phyloP scores from a whole-genome alignment of 2,888 invertebrate species.

The Tolmerus cingulatus region DNA sequence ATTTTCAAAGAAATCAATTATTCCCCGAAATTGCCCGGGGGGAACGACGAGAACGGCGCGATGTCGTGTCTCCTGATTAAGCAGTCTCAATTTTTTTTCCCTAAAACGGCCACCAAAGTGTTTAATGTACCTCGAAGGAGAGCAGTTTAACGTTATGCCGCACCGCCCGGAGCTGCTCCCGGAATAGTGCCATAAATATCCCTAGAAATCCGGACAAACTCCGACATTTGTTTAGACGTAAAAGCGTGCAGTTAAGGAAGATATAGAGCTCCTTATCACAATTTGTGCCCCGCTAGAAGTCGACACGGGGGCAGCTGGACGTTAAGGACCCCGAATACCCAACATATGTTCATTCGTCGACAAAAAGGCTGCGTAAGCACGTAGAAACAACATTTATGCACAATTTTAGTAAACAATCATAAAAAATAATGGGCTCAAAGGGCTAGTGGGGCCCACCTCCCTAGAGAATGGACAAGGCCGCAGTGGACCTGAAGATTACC shows the following conservation, averaged over 20 bases:
- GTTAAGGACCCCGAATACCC: background rate
- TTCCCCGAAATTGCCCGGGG: background rate
- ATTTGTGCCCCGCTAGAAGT: background rate
- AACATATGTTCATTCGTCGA: background rate
- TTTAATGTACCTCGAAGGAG: background rate
- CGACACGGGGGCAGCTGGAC: background rate
- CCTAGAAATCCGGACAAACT: conserved; percentile 2
- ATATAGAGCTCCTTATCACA: conserved; percentile 19
- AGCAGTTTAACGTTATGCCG: background rate
- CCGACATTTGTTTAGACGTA: conserved; percentile 10
- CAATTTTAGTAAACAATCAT: background rate
- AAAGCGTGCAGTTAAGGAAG: background rate
- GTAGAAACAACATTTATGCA: background rate
- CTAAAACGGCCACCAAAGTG: background rate
- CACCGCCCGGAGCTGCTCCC: background rate
- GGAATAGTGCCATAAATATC: background rate
- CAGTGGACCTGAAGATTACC: background rate
- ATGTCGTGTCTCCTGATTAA: background rate
- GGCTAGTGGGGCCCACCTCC: background rate
- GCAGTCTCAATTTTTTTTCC: background rate
- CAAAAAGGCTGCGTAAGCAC: background rate
- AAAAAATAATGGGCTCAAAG: background rate
- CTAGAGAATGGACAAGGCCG: background rate
- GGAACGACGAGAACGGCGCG: background rate
- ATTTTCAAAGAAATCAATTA: background rate